Conservation (phyloP, 1,140 invertebrate species). For the Ceratosolen fusciceps region DNA sequence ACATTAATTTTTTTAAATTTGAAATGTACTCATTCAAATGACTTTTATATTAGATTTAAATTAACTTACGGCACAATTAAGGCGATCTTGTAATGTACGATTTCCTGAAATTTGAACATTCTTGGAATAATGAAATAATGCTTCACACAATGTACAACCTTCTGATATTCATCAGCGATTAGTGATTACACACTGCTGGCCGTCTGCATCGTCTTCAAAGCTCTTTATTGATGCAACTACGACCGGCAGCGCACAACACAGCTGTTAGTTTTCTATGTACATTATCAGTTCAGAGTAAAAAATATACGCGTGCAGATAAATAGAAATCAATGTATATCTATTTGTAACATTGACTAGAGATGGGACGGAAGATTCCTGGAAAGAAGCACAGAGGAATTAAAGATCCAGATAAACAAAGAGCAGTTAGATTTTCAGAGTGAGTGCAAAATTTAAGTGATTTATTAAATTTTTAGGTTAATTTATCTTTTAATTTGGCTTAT, state of each 20-base stretch:
- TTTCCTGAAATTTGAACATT: neutral
- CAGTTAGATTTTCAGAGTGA: slow-evolving; percentile 74
- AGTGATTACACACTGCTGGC: neutral
- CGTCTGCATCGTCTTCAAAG: neutral
- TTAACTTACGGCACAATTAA: neutral
- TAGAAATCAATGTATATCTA: slow-evolving; percentile 27
- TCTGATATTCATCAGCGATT: neutral
- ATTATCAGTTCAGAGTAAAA: neutral
- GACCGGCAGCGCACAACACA: neutral
- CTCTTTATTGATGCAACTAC: neutral
- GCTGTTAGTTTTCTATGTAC: neutral
- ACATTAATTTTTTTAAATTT: neutral
- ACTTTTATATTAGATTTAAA: neutral
- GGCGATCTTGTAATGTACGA: neutral
- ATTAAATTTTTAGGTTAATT: slow-evolving; percentile 45
- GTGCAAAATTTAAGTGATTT: slow-evolving; percentile 44
- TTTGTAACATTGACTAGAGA: slow-evolving; percentile 56
- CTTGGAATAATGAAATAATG: neutral
- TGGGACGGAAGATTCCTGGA: slow-evolving; percentile 83
- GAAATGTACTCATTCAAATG: neutral
- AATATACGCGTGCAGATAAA: slow-evolving; percentile 24
- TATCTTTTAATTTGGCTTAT: neutral
- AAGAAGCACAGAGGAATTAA: slow-evolving; percentile 80
- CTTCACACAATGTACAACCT: neutral
- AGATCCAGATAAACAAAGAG: slow-evolving; percentile 78